These are phyloP conservation scores for Tetraneura akinire DNA, from an alignment of 1,140 invertebrate species.

Conservation along the genomic window DNA sequence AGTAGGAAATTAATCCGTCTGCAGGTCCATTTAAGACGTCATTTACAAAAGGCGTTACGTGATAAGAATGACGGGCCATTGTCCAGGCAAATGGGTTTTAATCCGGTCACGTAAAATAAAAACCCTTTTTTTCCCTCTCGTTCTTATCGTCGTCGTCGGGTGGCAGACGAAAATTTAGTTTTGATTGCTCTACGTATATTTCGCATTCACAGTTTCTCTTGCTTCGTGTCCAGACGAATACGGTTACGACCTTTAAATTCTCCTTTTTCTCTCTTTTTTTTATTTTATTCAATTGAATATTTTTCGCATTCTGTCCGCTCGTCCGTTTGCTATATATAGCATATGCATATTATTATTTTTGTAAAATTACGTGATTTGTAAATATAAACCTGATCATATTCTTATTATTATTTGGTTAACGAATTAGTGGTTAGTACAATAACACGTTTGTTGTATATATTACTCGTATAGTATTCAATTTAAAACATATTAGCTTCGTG, in stretches of 20 bases:
- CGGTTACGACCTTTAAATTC: conserved; percentile 29
- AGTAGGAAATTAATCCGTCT: conserved; percentile 47
- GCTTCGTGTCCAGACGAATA: conserved; percentile 25
- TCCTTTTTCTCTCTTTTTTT: neutral
- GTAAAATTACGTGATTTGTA: neutral
- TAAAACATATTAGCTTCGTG: conserved; percentile 45
- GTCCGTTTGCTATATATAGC: neutral
- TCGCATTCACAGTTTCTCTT: conserved; percentile 38
- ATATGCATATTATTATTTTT: conserved; percentile 17
- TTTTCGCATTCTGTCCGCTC: conserved; percentile 30
- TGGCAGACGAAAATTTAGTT: conserved; percentile 48
- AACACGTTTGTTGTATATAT: no score
- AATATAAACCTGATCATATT: no score
- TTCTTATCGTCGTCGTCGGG: conserved; percentile 25
- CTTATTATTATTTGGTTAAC: neutral
- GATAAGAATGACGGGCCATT: conserved; percentile 45
- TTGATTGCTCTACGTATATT: conserved; percentile 45
- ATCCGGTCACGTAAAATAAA: conserved; percentile 49
- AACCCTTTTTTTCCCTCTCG: conserved; percentile 30
- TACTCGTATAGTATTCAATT: conserved; percentile 13
- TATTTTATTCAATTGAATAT: conserved; percentile 40
- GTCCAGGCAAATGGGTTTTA: conserved; percentile 46
- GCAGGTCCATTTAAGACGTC: conserved; percentile 36
- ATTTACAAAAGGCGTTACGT: conserved; percentile 47
- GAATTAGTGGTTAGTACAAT: conserved; percentile 39